Evolutionary conservation across 2,797 vertebrate genomes (phyloP), one percentile per base, ranked within the genome.

Genomic region (Pangasius djambal): DNA sequence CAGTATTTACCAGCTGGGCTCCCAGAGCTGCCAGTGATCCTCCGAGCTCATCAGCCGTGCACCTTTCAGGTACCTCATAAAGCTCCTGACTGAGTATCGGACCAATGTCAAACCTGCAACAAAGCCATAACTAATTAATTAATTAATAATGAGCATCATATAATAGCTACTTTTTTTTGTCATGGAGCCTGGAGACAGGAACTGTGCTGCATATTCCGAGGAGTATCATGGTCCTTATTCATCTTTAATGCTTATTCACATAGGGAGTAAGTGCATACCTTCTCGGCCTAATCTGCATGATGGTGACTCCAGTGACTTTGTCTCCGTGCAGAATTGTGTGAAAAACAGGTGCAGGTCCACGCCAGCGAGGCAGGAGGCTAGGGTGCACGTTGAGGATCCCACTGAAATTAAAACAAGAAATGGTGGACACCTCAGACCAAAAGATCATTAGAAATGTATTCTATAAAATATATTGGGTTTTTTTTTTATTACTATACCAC

Each of bases 361-460:
- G 95, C 98, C 98, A 99, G 25, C 98, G 94, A 0, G 98, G 98
- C 75, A 99, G 96, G 86, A 97, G 97, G 93, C 98, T 99, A 59
- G 98, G 98, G 89, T 99, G 98, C 72, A 99, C 93, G 0, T 99
- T 99, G 91, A 99, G 91, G 85, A 99, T 92, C 0, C 98, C 98
- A 57, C 98, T 99, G 93, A 90, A 92, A 88, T 0, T 2, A 74
- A 82, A 44, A 85, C 63, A 83, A 87, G 63, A 79, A 2, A n/a
- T 15, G 16, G 0, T 78, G 8, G 28, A 61, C 13, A 77, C 34
- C 12, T 82, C 28, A 22, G 15, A 79, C 25, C 31, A 13, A 48
- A 48, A 22, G 37, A 77, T 0, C 5, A 12, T 77, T 28, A 77
- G 22, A 75, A 1, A 25, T 31, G 63, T 12, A 10, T 6, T 65